Evolutionary conservation across 2,113 vertebrate species (phyloP).

Genomic region (Petrocephalus zakoni): DNA sequence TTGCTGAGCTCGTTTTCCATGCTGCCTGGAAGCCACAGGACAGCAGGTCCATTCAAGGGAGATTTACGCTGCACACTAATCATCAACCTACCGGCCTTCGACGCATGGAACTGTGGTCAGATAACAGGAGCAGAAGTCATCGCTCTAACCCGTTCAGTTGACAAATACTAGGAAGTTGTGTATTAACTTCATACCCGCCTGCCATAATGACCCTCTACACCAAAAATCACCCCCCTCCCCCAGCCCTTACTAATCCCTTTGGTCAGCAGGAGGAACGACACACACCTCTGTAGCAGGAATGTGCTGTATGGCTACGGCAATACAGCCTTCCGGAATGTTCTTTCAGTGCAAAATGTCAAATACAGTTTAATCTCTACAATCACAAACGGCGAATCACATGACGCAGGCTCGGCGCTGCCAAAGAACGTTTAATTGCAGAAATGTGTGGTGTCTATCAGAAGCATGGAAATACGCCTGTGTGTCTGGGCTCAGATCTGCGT

Average conservation of each 20-base stretch:
- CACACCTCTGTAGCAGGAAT: not conserved
- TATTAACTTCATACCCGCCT: not conserved
- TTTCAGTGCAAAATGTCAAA: not conserved
- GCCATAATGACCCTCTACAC: not conserved
- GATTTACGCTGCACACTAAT: not conserved
- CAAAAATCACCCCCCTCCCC: not conserved
- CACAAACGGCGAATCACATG: not conserved
- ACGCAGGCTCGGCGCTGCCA: not conserved
- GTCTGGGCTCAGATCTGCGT: not conserved
- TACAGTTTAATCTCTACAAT: not conserved
- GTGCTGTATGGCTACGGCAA: not conserved
- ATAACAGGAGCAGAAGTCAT: not conserved
- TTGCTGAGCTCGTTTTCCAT: not conserved
- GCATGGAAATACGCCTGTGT: not conserved
- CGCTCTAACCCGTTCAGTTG: not conserved
- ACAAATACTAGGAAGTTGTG: not conserved
- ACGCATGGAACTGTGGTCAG: not conserved
- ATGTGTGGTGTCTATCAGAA: not conserved
- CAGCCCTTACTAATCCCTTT: not conserved
- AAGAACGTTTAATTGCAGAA: not conserved
- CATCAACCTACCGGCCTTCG: not conserved
- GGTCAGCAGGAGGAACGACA: not conserved
- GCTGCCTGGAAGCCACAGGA: not conserved
- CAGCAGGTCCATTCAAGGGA: not conserved
- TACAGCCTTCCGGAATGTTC: not conserved